phyloP scores from a whole-genome alignment of 2,888 invertebrate species.

The Dryadula phaetusa region DNA sequence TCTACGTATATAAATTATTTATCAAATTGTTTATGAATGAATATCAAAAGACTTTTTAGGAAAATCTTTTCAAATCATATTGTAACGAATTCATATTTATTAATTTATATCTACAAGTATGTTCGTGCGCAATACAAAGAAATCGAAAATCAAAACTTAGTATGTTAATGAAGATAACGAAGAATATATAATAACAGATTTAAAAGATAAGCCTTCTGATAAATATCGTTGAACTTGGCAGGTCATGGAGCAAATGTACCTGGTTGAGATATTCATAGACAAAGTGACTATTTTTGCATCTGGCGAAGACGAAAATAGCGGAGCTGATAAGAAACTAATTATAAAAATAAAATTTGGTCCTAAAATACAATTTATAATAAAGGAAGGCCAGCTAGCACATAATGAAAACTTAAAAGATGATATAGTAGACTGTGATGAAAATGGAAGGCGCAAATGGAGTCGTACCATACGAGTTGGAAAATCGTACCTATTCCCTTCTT shows the following conservation, averaged over 20 bases:
- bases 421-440: conserved; percentile 61
- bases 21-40: too few relatives aligned
- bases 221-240: conserved; percentile 71
- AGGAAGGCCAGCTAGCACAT: conserved; percentile 71
- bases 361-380: conserved; percentile 76
- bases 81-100: too few relatives aligned
- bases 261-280: conserved; percentile 83
- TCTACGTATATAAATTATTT: too few relatives aligned
- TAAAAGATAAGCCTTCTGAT: conserved; percentile 58
- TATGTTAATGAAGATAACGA: conserved; percentile 25
- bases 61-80: too few relatives aligned
- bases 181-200: too few relatives aligned
- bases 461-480: conserved; percentile 78
- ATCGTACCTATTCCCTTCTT: conserved; percentile 81
- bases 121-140: not conserved
- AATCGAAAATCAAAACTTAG: not conserved
- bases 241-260: conserved; percentile 84
- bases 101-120: too few relatives aligned
- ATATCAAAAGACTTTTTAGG: too few relatives aligned
- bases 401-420: conserved; percentile 62
- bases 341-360: conserved; percentile 79
- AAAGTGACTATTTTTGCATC: conserved; percentile 72
- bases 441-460: conserved; percentile 66
- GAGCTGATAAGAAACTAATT: conserved; percentile 72
- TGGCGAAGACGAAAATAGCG: conserved; percentile 59